phyloP scores from a whole-genome alignment of 2,113 vertebrate species.

The Sphyrna mokarran region DNA sequence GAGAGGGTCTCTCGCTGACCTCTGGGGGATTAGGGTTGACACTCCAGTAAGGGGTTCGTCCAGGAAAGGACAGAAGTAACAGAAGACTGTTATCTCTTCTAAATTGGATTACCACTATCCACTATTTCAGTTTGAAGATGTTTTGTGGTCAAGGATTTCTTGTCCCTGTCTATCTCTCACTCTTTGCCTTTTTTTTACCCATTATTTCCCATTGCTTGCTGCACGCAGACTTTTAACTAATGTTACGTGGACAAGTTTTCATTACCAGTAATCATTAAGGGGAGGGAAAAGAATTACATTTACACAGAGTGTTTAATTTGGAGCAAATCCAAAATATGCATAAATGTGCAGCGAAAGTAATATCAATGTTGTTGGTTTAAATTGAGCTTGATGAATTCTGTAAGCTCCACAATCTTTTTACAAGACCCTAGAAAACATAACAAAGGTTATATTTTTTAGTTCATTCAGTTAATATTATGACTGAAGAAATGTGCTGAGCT shows the following conservation, averaged over 20 bases:
- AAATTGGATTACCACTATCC: constrained; percentile 75
- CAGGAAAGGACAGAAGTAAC: constrained; percentile 71
- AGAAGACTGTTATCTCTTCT: constrained; percentile 69
- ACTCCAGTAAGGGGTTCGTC: constrained; percentile 71
- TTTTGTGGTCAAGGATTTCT: constrained; percentile 54
- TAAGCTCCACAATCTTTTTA: background rate
- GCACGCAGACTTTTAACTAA: background rate
- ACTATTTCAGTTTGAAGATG: constrained; percentile 75
- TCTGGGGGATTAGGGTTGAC: constrained; percentile 71
- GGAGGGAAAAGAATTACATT: background rate
- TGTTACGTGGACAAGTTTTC: background rate
- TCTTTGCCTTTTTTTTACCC: constrained; percentile 59
- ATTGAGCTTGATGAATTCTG: background rate
- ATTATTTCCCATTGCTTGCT: constrained; percentile 27
- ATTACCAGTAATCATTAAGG: background rate
- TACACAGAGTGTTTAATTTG: background rate
- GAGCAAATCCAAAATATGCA: background rate
- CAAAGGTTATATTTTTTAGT: background rate
- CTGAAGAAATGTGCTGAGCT: background rate
- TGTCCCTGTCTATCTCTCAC: constrained; percentile 50
- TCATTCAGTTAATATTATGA: background rate
- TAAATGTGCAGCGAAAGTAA: background rate
- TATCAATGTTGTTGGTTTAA: background rate
- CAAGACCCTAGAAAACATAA: background rate
- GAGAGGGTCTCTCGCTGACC: constrained; percentile 60